Evolutionary conservation across 1,140 invertebrate genomes (phyloP), one percentile per base, ranked within the genome.

Genomic region (Callitettix versicolor): DNA sequence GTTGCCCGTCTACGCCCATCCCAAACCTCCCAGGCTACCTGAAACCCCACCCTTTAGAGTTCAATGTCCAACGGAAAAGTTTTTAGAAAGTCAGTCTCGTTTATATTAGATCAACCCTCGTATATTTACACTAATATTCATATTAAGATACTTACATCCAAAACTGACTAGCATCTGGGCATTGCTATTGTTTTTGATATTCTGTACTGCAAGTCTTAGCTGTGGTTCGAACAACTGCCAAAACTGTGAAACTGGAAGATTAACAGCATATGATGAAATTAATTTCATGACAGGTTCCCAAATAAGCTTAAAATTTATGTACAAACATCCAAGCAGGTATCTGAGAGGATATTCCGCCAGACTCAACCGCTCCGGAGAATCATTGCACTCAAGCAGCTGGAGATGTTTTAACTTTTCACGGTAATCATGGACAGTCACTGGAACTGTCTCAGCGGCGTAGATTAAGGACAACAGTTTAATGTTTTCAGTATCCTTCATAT

Each of bases 241-340:
- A 73, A 95, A 95, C 41, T 77, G 70, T 3, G 79, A 67, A 15
- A 72, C 72, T 0, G 77, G 66, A 64, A 91, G 73, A 1, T 75
- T 72, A 59, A 76, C 73, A 0, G 86, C 85, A 65, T 86, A 86
- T 6, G 80, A 76, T 2, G 80, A 71, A 49, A 95, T 81, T 17
- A 91, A 74, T 62, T 84, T 78, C 6, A 75, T 71, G 0, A 86
- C 71, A n/a, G 90, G 87, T 43, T 86, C 81, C 92, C 92, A 96
- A 0, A 97, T 63, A 18, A 91, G 70, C 62, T 86, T 85, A 60
- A 95, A 95, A 67, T 95, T 95, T 2, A 87, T 72, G 67, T 86
- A 91, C 2, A 95, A 69, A 56, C 81, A 77, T 6, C 91, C 89
- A 6, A 95, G 73, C 53, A 94, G 73, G 65, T 87, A 92, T 49